Evolutionary conservation across 2,797 vertebrate species (phyloP).

Genomic region (Sebastes flavidus): DNA sequence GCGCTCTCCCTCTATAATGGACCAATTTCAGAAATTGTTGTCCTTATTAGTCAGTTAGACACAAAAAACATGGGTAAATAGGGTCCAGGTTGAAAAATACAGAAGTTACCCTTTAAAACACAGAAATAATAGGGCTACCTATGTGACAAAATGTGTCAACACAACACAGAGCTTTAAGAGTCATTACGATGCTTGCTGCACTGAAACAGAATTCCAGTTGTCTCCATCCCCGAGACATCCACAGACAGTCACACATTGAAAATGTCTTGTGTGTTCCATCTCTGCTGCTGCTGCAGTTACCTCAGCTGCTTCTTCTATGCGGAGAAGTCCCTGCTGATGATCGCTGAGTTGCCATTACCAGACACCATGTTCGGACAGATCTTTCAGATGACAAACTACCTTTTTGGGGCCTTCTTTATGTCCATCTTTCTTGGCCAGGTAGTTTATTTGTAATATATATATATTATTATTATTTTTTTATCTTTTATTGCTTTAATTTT

Average conservation of each 20-base stretch:
- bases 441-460: slow-evolving; percentile 34
- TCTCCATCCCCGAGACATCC: background rate
- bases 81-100: too few species aligned
- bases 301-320: slow-evolving; percentile 85
- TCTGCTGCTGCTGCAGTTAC: slow-evolving; percentile 78
- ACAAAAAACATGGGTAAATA: too few species aligned
- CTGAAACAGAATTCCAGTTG: background rate
- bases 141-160: background rate
- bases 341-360: slow-evolving; percentile 81
- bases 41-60: too few species aligned
- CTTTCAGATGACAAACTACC: slow-evolving; percentile 87
- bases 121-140: background rate
- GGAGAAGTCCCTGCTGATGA: slow-evolving; percentile 84
- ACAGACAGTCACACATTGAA: background rate
- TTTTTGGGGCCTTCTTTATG: slow-evolving; percentile 83
- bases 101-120: background rate
- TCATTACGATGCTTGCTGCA: background rate
- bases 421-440: slow-evolving; percentile 82
- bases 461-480: background rate
- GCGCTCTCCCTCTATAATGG: too few species aligned
- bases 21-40: too few species aligned
- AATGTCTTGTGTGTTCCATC: slow-evolving; percentile 23
- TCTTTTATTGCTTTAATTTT: background rate
- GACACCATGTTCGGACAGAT: slow-evolving; percentile 81
- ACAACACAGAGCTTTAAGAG: background rate